phyloP scores from a whole-genome alignment of 2,113 vertebrate species.

The Osmerus eperlanus region DNA sequence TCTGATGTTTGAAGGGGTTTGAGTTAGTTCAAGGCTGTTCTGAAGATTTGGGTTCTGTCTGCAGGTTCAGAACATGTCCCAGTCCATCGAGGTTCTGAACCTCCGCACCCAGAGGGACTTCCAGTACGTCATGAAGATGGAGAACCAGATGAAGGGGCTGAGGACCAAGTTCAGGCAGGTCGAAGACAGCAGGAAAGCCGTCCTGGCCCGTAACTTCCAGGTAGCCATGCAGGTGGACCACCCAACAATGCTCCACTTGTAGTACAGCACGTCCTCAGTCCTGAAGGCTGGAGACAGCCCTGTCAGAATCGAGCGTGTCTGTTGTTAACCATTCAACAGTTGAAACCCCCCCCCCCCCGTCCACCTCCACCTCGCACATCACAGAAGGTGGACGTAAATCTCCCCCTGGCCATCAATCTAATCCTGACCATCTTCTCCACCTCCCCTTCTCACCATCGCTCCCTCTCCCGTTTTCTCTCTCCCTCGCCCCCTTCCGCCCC shows the following conservation, averaged over 20 bases:
- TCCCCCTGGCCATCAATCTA: not conserved
- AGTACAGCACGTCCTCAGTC: too few relatives aligned
- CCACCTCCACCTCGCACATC: too few relatives aligned
- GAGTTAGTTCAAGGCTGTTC: not conserved
- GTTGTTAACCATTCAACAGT: too few relatives aligned
- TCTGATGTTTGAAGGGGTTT: too few relatives aligned
- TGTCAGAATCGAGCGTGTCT: too few relatives aligned
- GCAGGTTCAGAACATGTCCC: slow-evolving; percentile 99
- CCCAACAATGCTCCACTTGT: too few relatives aligned
- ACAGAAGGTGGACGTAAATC: too few relatives aligned
- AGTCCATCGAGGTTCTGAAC: slow-evolving; percentile 97
- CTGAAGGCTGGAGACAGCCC: too few relatives aligned
- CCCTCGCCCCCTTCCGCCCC: not conserved
- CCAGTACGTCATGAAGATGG: slow-evolving; percentile 99
- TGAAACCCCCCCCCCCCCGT: too few relatives aligned
- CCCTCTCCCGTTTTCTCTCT: not conserved
- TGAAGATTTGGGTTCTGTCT: not conserved
- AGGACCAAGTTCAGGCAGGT: slow-evolving; percentile 95
- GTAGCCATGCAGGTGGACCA: slow-evolving; percentile 60
- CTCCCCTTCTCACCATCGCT: not conserved
- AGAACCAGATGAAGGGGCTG: slow-evolving; percentile 96
- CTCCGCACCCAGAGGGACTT: slow-evolving; percentile 97
- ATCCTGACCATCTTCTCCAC: not conserved
- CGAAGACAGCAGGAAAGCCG: slow-evolving; percentile 93
- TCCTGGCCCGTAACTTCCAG: slow-evolving; percentile 95